These are phyloP conservation scores for Danio albolineatus DNA, from an alignment of 2,797 vertebrate species.

Conservation along the genomic window DNA sequence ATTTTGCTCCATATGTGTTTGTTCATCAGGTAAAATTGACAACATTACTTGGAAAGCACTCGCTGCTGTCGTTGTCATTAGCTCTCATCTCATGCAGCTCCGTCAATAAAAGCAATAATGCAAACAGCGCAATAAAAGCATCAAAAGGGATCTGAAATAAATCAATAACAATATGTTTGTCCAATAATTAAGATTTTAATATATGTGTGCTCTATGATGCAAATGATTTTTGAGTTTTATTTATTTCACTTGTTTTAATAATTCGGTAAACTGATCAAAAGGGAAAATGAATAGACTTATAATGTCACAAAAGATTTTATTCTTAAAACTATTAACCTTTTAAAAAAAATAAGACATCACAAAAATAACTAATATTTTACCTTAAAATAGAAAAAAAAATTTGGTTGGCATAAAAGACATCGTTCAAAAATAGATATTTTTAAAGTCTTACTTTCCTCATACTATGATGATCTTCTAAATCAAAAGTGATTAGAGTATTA, in stretches of 20 bases:
- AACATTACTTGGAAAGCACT: conserved; percentile 56
- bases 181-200: not conserved
- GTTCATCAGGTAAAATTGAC: conserved; percentile 70
- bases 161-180: not conserved
- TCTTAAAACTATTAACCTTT: too few species aligned
- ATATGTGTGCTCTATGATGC: not conserved
- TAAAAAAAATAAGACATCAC: too few species aligned
- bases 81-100: conserved; percentile 47
- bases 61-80: conserved; percentile 54
- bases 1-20: conserved; percentile 65
- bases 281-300: not conserved
- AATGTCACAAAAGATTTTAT: not conserved
- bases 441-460: too few species aligned
- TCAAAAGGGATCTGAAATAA: not conserved
- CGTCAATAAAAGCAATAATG: conserved; percentile 30
- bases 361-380: too few species aligned
- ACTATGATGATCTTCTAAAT: too few species aligned
- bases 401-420: too few species aligned
- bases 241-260: not conserved
- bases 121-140: conserved; percentile 26
- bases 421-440: too few species aligned
- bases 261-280: not conserved
- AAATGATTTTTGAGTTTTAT: not conserved
- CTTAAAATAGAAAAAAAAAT: too few species aligned
- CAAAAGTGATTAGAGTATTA: too few species aligned